Evolutionary conservation across 2,797 vertebrate species (phyloP).

Genomic region (Lagocephalus sceleratus): DNA sequence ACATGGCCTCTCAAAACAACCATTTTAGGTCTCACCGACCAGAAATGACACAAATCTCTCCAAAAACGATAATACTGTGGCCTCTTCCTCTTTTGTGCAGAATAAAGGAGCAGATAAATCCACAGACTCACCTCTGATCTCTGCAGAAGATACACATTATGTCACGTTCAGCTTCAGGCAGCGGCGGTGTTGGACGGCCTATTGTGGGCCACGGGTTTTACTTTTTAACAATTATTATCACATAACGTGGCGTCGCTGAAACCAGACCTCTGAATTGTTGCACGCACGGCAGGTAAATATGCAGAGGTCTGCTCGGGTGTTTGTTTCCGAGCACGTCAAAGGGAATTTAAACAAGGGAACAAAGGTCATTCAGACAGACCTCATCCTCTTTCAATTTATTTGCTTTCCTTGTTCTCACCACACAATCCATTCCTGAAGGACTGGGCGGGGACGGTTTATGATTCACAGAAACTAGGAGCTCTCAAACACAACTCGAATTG

Average conservation of each 20-base stretch:
- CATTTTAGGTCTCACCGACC: too few relatives aligned
- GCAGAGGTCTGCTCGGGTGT: constrained; percentile 47
- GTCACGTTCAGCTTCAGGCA: too few relatives aligned
- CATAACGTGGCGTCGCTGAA: background rate
- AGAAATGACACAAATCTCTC: too few relatives aligned
- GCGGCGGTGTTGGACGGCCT: too few relatives aligned
- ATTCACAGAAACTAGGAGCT: background rate
- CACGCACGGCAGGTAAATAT: constrained; percentile 42
- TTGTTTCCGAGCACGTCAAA: constrained; percentile 46
- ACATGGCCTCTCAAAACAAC: too few relatives aligned
- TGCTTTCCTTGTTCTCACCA: constrained; percentile 26
- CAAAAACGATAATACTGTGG: too few relatives aligned
- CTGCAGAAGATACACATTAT: too few relatives aligned
- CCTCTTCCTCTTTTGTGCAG: too few relatives aligned
- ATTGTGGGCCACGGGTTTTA: background rate
- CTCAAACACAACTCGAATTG: too few relatives aligned
- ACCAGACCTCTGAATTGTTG: background rate
- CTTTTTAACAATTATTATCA: background rate
- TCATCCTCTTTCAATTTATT: constrained; percentile 45
- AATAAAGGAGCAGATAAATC: too few relatives aligned
- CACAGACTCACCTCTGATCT: too few relatives aligned
- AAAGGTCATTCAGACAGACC: constrained; percentile 56
- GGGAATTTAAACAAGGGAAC: constrained; percentile 53
- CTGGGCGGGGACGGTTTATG: constrained; percentile 8
- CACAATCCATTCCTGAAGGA: constrained; percentile 24